Base-by-base conservation (phyloP, 2,888 invertebrate species). In the Galerucella pusilla region DNA sequence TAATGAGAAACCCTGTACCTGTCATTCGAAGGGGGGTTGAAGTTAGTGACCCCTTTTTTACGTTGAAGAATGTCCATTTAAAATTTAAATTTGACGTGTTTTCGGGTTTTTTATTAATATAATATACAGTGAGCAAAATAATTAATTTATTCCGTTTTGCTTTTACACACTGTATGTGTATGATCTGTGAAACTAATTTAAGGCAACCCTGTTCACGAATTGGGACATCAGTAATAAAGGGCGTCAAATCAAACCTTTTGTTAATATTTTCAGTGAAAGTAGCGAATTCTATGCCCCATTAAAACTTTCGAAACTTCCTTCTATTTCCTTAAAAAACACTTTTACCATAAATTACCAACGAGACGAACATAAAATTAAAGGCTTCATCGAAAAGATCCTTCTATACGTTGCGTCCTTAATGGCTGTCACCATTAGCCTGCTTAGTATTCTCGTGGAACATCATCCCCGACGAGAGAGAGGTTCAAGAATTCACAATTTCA, bases 401-500 rank as follows among this genome's bases (percentile, higher is more conserved):
- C 64, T 45, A 45, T 45, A 52, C 49, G 12, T 70, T 63, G 60
- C 61, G 49, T 69, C 68, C 65, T 64, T 71, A 71, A 75, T 68
- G 68, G 68, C 57, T 59, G 68, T 64, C 57, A 64, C 54, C 68
- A 75, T 75, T 75, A 75, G 72, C 64, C 71, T 75, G 68, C 46
- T 75, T 75, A 75, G 67, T 75, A 75, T 75, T 75, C 75, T 65
- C 60, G 59, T 16, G 28, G 52, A 66, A 66, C 64, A 54, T 69
- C 35, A 57, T 16, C n/a, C 12, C 52, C 14, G 42, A 59, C 14
- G 42, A 59, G 60, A 59, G 69, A 73, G 66, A 70, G 69, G 65
- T 74, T 74, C 74, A 66, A 74, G 69, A 69, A 74, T 74, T 74
- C 69, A 69, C 59, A 69, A 74, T 64, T 54, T 57, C 65, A 57